Evolutionary conservation across 2,113 vertebrate genomes (phyloP), one percentile per base, ranked within the genome.

Genomic region (Trichechus manatus): DNA sequence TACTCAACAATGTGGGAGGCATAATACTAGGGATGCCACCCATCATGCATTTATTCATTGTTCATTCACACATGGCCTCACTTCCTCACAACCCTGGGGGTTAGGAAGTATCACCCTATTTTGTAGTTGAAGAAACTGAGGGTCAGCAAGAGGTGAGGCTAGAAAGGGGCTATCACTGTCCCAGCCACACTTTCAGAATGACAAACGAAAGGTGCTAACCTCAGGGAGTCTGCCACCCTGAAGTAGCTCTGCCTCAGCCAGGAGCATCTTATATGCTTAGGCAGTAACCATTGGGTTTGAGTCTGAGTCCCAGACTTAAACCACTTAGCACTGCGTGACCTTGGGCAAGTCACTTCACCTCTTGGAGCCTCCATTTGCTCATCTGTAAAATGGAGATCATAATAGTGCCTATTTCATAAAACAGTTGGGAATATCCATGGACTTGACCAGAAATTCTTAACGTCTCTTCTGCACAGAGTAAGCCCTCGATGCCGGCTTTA

Each of bases 1-100:
- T 3, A 20, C 80, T 72, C 0, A 81, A 33, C 27, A 6, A 0
- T 0, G 31, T 27, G 53, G 19, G 36, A 0, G 70, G 77, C 25
- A 1, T 3, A 1, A 42, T 0, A 36, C 75, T 77, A 9, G 70
- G 14, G 15, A 5, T 0, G 44, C 36, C 29, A 17, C 59, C 27
- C 11, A 2, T 9, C 9, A 0, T 0, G 2, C 42, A 10, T 3
- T 22, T 15, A 33, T 4, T n/a, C 13, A 3, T 10, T 3, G 1
- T n/a, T 10, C 87, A 14, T 27, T 77, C 64, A 17, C 0, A 0
- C 23, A 0, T 14, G 0, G 1, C 11, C 31, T 33, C 1, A 23
- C 36, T 31, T 2, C 2, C 1, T 31, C 53, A 14, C 53, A n/a
- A 53, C 36, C 66, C 2, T 0, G 6, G 50, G 31, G 0, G 0